Evolutionary conservation across 2,797 vertebrate species (phyloP).

Genomic region (Etheostoma nigrum): DNA sequence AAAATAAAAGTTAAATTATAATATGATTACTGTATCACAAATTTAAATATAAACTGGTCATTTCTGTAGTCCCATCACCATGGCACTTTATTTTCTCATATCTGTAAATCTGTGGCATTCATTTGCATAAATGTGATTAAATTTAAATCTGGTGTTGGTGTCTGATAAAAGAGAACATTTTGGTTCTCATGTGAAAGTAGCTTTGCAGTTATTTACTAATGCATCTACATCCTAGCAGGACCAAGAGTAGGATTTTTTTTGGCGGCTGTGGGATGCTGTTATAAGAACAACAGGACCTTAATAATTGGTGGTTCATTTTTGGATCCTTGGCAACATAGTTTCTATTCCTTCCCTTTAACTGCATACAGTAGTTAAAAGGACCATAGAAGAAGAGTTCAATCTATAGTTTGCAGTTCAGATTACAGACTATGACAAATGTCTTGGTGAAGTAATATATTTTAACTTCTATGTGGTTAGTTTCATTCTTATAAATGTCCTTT

Average conservation of each 20-base stretch:
- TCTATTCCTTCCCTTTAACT: neutral
- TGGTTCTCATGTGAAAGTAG: neutral
- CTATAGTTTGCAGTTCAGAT: neutral
- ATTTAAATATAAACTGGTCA: no score
- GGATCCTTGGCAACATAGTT: neutral
- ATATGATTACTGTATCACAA: neutral
- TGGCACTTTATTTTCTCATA: neutral
- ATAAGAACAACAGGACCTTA: neutral
- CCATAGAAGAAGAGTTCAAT: slow-evolving; percentile 1
- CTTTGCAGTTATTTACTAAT: neutral
- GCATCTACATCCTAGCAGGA: neutral
- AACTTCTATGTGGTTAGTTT: neutral
- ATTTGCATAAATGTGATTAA: neutral
- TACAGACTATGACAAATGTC: neutral
- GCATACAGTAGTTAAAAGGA: neutral
- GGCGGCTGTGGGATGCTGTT: neutral
- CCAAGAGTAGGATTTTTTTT: neutral
- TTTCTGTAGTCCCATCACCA: no score
- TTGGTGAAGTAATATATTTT: neutral
- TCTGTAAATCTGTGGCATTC: neutral
- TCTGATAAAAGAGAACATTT: neutral
- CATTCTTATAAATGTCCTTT: neutral
- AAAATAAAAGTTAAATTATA: neutral
- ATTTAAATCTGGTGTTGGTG: neutral
- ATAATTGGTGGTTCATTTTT: neutral